Evolutionary conservation across 2,888 invertebrate species (phyloP).

Genomic region (Sinopyrophorus schimmeli): DNA sequence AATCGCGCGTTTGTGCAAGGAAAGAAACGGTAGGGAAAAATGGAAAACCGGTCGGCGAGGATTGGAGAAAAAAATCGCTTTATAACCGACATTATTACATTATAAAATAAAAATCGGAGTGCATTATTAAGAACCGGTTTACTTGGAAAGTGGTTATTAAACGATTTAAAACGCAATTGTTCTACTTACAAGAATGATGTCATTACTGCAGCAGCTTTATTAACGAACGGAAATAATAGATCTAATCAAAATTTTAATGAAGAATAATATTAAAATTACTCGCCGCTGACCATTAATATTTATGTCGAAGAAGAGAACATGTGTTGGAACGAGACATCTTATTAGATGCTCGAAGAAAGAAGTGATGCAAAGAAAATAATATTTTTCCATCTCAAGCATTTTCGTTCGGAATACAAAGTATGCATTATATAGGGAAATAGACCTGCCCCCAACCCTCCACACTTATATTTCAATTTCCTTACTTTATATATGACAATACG

Average conservation of each 20-base stretch:
- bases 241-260: conserved; percentile 32
- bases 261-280: conserved; percentile 28
- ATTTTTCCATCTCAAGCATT: conserved; percentile 52
- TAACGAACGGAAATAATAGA: conserved; percentile 29
- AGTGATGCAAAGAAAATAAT: conserved; percentile 53
- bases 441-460: conserved; percentile 45
- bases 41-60: conserved; percentile 12
- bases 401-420: conserved; percentile 53
- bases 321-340: conserved; percentile 43
- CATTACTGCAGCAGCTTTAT: conserved; percentile 44
- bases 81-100: conserved; percentile 39
- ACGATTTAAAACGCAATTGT: conserved; percentile 51
- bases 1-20: too few relatives aligned
- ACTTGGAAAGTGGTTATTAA: conserved; percentile 51
- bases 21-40: conserved; percentile 7
- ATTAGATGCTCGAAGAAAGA: conserved; percentile 45
- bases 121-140: conserved; percentile 49
- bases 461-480: conserved; percentile 53
- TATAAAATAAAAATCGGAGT: conserved; percentile 40
- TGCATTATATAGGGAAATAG: conserved; percentile 51
- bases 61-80: conserved; percentile 12
- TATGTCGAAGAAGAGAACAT: conserved; percentile 33
- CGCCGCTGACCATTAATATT: conserved; percentile 35
- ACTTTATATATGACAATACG: conserved; percentile 41
- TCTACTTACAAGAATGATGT: conserved; percentile 51